These are phyloP conservation scores for Mobula birostris DNA, from an alignment of 2,113 vertebrate genomes.

Conservation along the genomic window DNA sequence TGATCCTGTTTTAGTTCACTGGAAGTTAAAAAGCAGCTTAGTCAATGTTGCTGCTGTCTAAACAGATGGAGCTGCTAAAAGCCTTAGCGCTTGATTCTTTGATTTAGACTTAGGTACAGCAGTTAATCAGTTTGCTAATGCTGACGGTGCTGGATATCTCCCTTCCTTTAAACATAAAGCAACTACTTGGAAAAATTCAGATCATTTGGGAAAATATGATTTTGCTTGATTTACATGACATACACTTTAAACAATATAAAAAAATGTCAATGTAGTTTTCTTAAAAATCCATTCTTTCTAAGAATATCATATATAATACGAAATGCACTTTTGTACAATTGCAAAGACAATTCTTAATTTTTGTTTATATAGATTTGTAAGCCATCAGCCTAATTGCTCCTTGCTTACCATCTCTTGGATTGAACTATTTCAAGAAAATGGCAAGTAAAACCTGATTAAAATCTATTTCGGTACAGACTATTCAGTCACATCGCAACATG, in stretches of 20 bases:
- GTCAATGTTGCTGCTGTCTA: conserved; percentile 15
- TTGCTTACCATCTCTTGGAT: neutral
- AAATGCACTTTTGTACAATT: neutral
- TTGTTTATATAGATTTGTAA: neutral
- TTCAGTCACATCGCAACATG: neutral
- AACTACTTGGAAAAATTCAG: neutral
- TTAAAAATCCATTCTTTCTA: neutral
- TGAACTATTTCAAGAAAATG: neutral
- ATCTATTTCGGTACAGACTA: neutral
- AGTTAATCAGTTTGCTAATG: conserved; percentile 14
- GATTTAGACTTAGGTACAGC: conserved; percentile 8
- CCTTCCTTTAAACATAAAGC: neutral
- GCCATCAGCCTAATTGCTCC: neutral
- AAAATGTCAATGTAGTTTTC: neutral
- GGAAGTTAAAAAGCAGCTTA: conserved; percentile 24
- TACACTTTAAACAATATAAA: neutral
- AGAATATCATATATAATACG: neutral
- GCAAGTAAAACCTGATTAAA: neutral
- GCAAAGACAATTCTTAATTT: neutral
- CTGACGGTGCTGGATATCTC: neutral
- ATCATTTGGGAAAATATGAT: neutral
- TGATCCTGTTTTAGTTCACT: conserved; percentile 28
- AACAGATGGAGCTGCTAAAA: conserved; percentile 30
- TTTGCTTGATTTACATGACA: neutral
- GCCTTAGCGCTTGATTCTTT: conserved; percentile 30